Evolutionary conservation across 2,797 vertebrate genomes (phyloP).

Genomic region (Cyprinodon diabolis): DNA sequence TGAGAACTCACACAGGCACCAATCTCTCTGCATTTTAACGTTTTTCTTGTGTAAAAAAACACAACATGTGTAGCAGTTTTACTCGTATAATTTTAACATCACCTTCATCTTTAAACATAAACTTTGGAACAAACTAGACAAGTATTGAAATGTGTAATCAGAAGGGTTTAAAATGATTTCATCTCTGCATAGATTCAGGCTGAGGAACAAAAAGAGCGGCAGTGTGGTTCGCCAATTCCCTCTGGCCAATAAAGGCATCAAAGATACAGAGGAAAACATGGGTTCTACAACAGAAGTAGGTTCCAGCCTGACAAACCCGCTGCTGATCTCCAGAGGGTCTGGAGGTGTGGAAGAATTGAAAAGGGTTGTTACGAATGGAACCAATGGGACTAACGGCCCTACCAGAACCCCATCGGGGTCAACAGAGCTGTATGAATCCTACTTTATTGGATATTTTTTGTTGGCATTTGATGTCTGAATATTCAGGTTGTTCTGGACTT

Average conservation of each 20-base stretch:
- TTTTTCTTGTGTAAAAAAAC: background rate
- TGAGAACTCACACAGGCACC: slow-evolving; percentile 45
- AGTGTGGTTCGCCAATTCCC: slow-evolving; percentile 86
- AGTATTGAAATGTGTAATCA: too few relatives aligned
- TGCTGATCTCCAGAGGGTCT: slow-evolving; percentile 87
- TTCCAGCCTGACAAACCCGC: slow-evolving; percentile 80
- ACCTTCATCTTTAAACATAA: background rate
- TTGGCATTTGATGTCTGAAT: slow-evolving; percentile 1
- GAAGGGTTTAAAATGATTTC: too few relatives aligned
- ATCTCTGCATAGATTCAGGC: slow-evolving; percentile 82
- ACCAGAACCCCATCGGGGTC: slow-evolving; percentile 50
- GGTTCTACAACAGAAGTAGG: slow-evolving; percentile 70
- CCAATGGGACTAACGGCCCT: slow-evolving; percentile 76
- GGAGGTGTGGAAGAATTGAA: slow-evolving; percentile 87
- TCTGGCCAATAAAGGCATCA: slow-evolving; percentile 84
- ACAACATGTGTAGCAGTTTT: background rate
- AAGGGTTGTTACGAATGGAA: slow-evolving; percentile 82
- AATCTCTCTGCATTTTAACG: background rate
- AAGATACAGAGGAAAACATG: slow-evolving; percentile 77
- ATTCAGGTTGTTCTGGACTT: background rate
- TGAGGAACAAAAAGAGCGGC: slow-evolving; percentile 95
- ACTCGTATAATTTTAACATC: background rate
- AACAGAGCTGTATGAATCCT: slow-evolving; percentile 73
- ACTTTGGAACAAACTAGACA: too few relatives aligned
- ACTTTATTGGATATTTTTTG: background rate